Evolutionary conservation across 2,797 vertebrate genomes (phyloP).

Genomic region (Microchirus variegatus): DNA sequence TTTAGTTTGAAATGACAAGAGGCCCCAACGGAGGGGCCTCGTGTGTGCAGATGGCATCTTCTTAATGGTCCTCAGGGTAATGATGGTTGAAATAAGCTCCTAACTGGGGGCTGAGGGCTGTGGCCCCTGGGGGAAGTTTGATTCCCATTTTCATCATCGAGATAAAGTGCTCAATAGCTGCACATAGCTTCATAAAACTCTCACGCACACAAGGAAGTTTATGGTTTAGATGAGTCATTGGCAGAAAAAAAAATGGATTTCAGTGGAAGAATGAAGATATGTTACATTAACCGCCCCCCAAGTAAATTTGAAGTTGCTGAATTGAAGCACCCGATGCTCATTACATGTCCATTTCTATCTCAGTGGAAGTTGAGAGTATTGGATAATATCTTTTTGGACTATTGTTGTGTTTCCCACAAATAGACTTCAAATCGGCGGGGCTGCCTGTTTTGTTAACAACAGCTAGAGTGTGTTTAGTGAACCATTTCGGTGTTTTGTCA

Average conservation of each 20-base stretch:
- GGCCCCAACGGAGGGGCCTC: slow-evolving; percentile 42
- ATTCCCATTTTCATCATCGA: slow-evolving; percentile 65
- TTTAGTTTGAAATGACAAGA: slow-evolving; percentile 78
- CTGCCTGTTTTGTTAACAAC: too few relatives aligned
- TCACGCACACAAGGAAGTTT: slow-evolving; percentile 4
- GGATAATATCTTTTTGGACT: slow-evolving; percentile 28
- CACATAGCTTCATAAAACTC: slow-evolving; percentile 15
- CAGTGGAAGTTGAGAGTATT: slow-evolving; percentile 35
- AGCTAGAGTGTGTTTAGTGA: too few relatives aligned
- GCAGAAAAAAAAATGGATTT: background rate
- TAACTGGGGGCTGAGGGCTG: slow-evolving; percentile 68
- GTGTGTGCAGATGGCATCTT: slow-evolving; percentile 73
- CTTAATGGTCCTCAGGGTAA: slow-evolving; percentile 84
- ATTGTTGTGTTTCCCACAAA: slow-evolving; percentile 31
- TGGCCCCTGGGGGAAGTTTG: slow-evolving; percentile 63
- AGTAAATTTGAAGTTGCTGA: slow-evolving; percentile 19
- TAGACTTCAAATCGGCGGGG: background rate
- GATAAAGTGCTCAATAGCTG: slow-evolving; percentile 55
- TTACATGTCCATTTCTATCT: slow-evolving; percentile 37
- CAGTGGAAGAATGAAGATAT: slow-evolving; percentile 12
- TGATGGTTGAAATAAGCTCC: slow-evolving; percentile 84
- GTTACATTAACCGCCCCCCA: slow-evolving; percentile 34
- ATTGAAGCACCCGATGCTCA: slow-evolving; percentile 25
- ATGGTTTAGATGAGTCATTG: slow-evolving; percentile 16
- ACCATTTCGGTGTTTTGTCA: too few relatives aligned